Evolutionary conservation across 1,140 invertebrate species (phyloP).

Genomic region (Leptinotarsa texana): DNA sequence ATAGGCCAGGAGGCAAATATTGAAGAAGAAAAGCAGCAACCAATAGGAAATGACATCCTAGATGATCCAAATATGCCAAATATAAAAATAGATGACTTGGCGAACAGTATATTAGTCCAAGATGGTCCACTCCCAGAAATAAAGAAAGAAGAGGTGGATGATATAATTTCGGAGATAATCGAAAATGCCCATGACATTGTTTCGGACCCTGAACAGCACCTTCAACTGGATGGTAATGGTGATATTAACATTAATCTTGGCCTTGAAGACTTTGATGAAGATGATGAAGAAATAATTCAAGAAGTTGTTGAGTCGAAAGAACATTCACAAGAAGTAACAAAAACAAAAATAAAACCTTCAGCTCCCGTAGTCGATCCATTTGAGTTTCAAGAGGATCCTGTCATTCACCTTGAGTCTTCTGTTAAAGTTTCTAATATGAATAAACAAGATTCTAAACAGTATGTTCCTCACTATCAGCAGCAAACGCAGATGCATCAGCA

Average conservation of each 20-base stretch:
- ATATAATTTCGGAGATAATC: slow-evolving; percentile 53
- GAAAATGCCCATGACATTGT: slow-evolving; percentile 53
- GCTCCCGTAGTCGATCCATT: slow-evolving; percentile 57
- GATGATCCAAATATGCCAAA: slow-evolving; percentile 48
- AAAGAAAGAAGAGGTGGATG: slow-evolving; percentile 54
- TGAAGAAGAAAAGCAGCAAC: slow-evolving; percentile 26
- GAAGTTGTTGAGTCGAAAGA: neutral
- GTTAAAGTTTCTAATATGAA: slow-evolving; percentile 36
- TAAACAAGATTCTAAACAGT: slow-evolving; percentile 35
- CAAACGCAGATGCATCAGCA: slow-evolving; percentile 10
- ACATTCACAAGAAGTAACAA: slow-evolving; percentile 34
- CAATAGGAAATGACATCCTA: slow-evolving; percentile 41
- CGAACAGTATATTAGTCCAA: slow-evolving; percentile 49
- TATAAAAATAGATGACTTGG: slow-evolving; percentile 53
- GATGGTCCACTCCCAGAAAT: slow-evolving; percentile 53
- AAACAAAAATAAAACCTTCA: slow-evolving; percentile 40
- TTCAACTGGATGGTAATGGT: slow-evolving; percentile 50
- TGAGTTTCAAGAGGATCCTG: slow-evolving; percentile 54
- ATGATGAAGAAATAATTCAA: slow-evolving; percentile 16
- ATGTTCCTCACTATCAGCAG: slow-evolving; percentile 35
- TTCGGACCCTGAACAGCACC: slow-evolving; percentile 52
- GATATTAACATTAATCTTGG: slow-evolving; percentile 53
- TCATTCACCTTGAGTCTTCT: slow-evolving; percentile 42
- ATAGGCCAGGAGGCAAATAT: slow-evolving; percentile 30
- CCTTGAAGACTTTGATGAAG: slow-evolving; percentile 49